These are phyloP conservation scores for Diarsia dahlii DNA, from an alignment of 2,888 invertebrate species.

Conservation along the genomic window DNA sequence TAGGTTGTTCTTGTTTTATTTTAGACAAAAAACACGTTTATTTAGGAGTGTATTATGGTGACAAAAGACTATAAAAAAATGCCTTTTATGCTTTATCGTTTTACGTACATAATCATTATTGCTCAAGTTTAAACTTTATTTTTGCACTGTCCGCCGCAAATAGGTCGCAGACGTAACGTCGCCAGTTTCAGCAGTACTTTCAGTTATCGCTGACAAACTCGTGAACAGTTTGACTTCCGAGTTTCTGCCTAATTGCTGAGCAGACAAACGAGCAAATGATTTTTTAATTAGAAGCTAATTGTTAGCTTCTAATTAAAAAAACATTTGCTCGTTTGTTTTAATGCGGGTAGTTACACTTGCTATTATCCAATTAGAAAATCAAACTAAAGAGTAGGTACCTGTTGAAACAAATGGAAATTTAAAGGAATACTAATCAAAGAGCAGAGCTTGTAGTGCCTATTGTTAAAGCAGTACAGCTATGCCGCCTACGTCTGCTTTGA, in stretches of 20 bases:
- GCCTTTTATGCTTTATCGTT: not conserved
- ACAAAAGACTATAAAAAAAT: not conserved
- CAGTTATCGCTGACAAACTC: constrained; percentile 42
- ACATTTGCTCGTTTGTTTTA: no score
- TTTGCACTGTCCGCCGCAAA: constrained; percentile 33
- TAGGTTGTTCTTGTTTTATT: not conserved
- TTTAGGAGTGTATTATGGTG: not conserved
- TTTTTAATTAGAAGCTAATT: constrained; percentile 2
- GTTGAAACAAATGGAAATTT: not conserved
- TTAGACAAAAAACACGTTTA: not conserved
- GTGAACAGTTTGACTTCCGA: constrained; percentile 10
- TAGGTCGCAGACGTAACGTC: constrained; percentile 52
- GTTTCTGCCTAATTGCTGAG: constrained; percentile 1
- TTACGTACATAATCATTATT: constrained; percentile 11
- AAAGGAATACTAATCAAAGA: constrained; percentile 23
- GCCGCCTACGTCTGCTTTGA: not conserved
- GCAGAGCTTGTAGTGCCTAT: not conserved
- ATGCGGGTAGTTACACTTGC: not conserved
- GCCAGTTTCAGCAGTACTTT: constrained; percentile 33
- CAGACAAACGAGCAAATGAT: constrained; percentile 6
- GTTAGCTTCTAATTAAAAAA: no score
- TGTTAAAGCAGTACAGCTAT: constrained; percentile 4
- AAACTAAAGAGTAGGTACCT: not conserved
- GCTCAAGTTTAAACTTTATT: constrained; percentile 21
- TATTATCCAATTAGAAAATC: constrained; percentile 17